These are phyloP conservation scores for Neosalanx taihuensis DNA, from an alignment of 2,797 vertebrate species.

Conservation along the genomic window DNA sequence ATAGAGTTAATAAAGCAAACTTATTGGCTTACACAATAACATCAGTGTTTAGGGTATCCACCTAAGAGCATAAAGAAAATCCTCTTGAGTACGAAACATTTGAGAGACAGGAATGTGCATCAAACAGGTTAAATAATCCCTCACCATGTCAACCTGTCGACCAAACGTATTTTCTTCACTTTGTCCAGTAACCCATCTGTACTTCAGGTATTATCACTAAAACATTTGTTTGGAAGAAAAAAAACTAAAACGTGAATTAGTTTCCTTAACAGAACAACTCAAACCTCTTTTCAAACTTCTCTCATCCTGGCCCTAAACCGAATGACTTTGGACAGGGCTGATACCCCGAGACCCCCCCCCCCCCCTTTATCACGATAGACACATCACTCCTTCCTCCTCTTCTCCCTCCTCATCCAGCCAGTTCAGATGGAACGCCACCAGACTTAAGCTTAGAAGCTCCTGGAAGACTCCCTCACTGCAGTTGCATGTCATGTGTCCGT, in stretches of 20 bases:
- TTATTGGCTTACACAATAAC: no score
- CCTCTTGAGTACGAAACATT: neutral
- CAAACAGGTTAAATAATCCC: neutral
- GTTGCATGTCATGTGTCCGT: neutral
- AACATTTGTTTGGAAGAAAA: no score
- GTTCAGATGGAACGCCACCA: neutral
- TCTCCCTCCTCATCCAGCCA: neutral
- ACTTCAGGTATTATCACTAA: no score
- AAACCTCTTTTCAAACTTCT: neutral
- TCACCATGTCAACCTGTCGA: no score
- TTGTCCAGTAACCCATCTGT: no score
- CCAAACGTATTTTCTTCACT: no score
- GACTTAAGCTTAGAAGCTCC: neutral
- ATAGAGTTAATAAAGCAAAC: no score
- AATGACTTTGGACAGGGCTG: neutral
- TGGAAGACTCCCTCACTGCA: neutral
- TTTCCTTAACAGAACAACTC: neutral
- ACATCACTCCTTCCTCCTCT: neutral
- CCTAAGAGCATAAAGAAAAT: neutral
- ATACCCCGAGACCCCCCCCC: neutral
- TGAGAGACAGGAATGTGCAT: neutral
- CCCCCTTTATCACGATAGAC: neutral
- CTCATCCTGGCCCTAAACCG: neutral
- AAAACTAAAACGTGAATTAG: no score
- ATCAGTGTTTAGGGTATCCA: no score